Evolutionary conservation across 2,113 vertebrate species (phyloP).

Genomic region (Erythrocebus patas): DNA sequence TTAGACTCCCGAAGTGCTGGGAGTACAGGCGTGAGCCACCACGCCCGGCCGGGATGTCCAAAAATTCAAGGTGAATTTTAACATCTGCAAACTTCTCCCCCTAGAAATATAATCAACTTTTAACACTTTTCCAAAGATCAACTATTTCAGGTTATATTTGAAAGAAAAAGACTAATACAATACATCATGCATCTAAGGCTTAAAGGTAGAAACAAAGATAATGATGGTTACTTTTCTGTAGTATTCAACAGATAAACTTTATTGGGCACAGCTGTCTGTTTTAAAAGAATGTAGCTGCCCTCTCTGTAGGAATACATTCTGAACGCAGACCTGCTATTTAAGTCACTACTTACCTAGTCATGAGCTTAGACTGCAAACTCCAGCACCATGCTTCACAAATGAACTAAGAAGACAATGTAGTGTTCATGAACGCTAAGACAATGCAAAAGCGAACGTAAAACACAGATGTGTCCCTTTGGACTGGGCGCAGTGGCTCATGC

Average conservation of each 20-base stretch:
- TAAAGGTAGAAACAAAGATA: too few species aligned
- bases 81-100: background rate
- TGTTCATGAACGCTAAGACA: background rate
- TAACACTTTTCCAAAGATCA: background rate
- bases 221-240: background rate
- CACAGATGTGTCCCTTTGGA: too few species aligned
- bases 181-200: too few species aligned
- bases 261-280: accelerated
- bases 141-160: background rate
- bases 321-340: background rate
- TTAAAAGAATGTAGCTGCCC: background rate
- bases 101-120: background rate
- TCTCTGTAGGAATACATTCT: background rate
- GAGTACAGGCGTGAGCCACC: too few species aligned
- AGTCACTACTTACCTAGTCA: background rate
- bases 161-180: background rate
- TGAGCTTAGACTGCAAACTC: background rate
- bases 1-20: too few species aligned
- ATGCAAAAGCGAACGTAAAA: background rate
- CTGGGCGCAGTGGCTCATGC: background rate
- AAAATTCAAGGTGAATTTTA: background rate
- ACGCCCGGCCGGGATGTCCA: too few species aligned
- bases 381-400: background rate
- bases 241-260: background rate
- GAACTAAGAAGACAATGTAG: background rate